Evolutionary conservation across 1,140 invertebrate species (phyloP), one percentile per base, ranked within the genome.

Genomic region (Philaenus spumarius): DNA sequence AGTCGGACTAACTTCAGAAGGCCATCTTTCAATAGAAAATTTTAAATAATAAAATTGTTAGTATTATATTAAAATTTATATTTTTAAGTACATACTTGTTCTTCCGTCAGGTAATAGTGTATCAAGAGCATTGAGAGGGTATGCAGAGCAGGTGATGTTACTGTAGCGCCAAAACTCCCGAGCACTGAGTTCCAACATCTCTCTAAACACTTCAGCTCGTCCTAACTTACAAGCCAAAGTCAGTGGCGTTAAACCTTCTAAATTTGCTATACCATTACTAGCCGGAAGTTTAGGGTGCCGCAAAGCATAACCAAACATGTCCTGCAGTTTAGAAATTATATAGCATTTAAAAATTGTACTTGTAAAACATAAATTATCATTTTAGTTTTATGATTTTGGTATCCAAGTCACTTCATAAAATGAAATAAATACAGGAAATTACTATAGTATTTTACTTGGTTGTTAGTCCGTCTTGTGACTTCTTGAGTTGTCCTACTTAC

Each of bases 161-260:
- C 93, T 97, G 75, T 98, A 99, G 39, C 95, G 78, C 97, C 97
- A 99, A 73, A 98, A 97, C 75, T 98, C 96, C 60, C 91, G 80
- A 58, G 92, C 90, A 50, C 90, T 93, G 11, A 98, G 77, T 73
- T 99, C 96, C 68, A 99, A 80, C 90, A 99, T 98, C 77, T 98
- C 96, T 62, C 90, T 83, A 75, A 99, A 98, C 61, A 98, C 94
- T 68, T 93, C 89, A 9, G 93, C 92, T 58, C 96, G 80, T 48
- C 95, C 97, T 50, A 99, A 77, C 74, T 96, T 93, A 73, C 95
- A 97, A 55, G 97, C 94, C 23, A 99, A 78, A 0, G 95, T 97
- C 15, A 99, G 75, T 0, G 97, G 95, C 1, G 95, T 98, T 46
- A 98, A 80, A 4, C 94, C 93, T n/a, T 87, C 85, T 58, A 80